Base-by-base conservation (phyloP, 2,797 vertebrate species). In the Tamandua tetradactyla region DNA sequence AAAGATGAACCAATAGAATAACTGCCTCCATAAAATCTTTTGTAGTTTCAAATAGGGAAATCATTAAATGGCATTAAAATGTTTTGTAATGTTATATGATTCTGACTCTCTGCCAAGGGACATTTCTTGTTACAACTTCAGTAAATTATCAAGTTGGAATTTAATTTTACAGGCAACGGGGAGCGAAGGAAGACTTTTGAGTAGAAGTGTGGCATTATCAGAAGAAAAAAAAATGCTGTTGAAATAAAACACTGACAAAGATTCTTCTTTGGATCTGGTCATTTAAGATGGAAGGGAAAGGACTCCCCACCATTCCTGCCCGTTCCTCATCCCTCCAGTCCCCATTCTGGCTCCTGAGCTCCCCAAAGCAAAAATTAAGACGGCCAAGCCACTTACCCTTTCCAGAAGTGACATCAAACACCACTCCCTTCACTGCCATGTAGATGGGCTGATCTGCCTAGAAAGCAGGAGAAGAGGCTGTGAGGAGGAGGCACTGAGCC, bases 401-500 rank as follows among this genome's bases (percentile, higher is more conserved):
- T 96, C 99, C 99, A 89, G 98, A 98, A 80, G 98, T 99, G 94
- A 99, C 99, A 96, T 99, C 99, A 97, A 99, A 99, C 95, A 99
- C 99, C 25, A 99, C 99, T 93, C 99, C 99, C 95, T 99, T 99
- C 85, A 99, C 98, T 0, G 99, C 99, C 98, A 99, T 98, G 97
- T 99, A 99, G 97, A 99, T 99, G 27, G 99, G 99, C 87, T 98
- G 98, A 18, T 98, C 98, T 47, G 99, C 99, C 99, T 99, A 74
- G 92, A 97, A 97, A 92, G 87, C 79, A 96, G 72, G 59, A 15
- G 61, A 64, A 97, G 55, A 74, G 66, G 11, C 1, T 13, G n/a
- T 94, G 92, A 80, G 37, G 5, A 35, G 22, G 20, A 47, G 35
- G 22, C 3, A 2, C n/a, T 30, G 37, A 55, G 44, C 52, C 35